Conservation (phyloP, 2,797 vertebrate species). For the Alca torda region DNA sequence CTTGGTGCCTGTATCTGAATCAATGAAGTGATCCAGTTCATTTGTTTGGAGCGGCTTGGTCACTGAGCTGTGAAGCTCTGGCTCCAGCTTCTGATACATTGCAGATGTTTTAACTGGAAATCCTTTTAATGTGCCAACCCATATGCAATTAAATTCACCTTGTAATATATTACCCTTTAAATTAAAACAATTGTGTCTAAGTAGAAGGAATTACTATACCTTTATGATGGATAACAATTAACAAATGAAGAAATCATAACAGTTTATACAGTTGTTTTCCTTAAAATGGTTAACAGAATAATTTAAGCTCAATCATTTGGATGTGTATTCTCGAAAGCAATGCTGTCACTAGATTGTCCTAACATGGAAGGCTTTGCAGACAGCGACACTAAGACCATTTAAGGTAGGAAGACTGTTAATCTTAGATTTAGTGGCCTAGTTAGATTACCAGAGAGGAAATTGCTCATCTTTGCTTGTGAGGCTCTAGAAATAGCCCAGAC, state of each 20-base stretch:
- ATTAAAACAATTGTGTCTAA: background rate
- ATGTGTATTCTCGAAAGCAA: background rate
- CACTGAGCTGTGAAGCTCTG: conserved; percentile 50
- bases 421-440: conserved; percentile 25
- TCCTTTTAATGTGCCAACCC: conserved; percentile 12
- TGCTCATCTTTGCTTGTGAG: conserved; percentile 7
- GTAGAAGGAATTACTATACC: background rate
- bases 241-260: background rate
- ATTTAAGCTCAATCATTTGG: background rate
- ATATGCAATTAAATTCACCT: background rate
- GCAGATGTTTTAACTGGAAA: conserved; percentile 34
- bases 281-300: background rate
- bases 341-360: background rate
- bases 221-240: background rate
- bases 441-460: conserved; percentile 46
- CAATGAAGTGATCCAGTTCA: conserved; percentile 40
- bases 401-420: conserved; percentile 41
- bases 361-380: background rate
- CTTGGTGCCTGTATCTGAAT: background rate
- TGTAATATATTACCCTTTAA: background rate
- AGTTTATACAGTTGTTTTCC: background rate
- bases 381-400: background rate
- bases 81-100: background rate
- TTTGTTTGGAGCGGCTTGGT: conserved; percentile 28
- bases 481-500: conserved; percentile 34